Evolutionary conservation across 2,113 vertebrate species (phyloP).

Genomic region (Trogon melanurus): DNA sequence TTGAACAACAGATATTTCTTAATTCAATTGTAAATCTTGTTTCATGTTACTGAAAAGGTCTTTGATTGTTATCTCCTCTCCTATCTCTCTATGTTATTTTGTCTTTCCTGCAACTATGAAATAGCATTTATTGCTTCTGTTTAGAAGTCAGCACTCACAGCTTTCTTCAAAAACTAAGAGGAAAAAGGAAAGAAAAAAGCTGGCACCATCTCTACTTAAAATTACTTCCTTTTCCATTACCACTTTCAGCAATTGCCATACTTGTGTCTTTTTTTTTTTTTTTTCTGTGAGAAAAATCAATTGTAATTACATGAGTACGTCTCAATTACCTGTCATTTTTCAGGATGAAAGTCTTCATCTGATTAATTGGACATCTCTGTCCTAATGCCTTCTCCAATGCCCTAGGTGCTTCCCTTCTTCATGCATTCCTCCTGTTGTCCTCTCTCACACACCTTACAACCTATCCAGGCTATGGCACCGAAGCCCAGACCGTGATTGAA

Average conservation of each 20-base stretch:
- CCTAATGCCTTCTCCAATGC: not conserved
- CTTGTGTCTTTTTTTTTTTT: not conserved
- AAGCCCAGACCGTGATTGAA: not conserved
- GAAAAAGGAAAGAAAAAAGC: not conserved
- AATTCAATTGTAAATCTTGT: not conserved
- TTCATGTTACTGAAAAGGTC: not conserved
- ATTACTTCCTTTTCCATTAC: not conserved
- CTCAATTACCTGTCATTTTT: not conserved
- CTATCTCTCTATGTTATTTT: not conserved
- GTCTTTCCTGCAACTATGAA: not conserved
- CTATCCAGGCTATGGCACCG: not conserved
- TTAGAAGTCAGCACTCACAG: not conserved
- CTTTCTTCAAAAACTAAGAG: not conserved
- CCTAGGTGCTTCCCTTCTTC: not conserved
- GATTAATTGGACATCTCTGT: not conserved
- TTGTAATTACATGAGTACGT: slow-evolving; percentile 5
- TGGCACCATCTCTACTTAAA: not conserved
- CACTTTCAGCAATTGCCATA: not conserved
- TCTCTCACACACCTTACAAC: not conserved
- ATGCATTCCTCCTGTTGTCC: not conserved
- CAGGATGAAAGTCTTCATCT: not conserved
- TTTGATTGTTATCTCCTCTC: not conserved
- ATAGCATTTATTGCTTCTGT: not conserved
- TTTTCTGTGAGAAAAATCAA: slow-evolving; percentile 16
- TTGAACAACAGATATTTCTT: not conserved